Conservation (phyloP, 2,888 invertebrate genomes). For the Microdon myrmicae region DNA sequence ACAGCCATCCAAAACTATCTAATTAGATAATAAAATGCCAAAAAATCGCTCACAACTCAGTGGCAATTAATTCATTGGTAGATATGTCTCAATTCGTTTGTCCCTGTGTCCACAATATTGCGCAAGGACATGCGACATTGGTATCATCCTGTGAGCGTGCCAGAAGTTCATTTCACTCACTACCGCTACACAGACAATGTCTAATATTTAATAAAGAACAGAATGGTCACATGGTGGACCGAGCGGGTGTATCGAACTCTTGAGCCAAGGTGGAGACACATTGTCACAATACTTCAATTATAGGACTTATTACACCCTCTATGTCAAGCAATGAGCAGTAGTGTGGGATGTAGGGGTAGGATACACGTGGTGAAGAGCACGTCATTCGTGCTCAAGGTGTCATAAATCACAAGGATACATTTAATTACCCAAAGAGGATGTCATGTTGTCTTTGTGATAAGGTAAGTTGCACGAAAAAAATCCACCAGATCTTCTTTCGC, state of each 20-base stretch:
- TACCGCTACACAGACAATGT: conserved; percentile 18
- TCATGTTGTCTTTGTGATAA: too few relatives aligned
- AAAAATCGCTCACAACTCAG: conserved; percentile 39
- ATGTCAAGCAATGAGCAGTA: too few relatives aligned
- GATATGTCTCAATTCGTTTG: conserved; percentile 45
- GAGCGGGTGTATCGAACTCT: too few relatives aligned
- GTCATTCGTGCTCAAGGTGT: conserved; percentile 53
- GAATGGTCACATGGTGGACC: too few relatives aligned
- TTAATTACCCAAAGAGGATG: conserved; percentile 55
- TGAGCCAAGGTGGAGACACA: conserved; percentile 6
- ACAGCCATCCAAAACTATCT: conserved; percentile 37
- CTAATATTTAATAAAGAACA: conserved; percentile 49
- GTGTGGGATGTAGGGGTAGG: too few relatives aligned
- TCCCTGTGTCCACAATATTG: conserved; percentile 28
- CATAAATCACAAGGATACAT: conserved; percentile 57
- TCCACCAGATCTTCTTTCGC: too few relatives aligned
- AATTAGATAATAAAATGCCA: conserved; percentile 50
- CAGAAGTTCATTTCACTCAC: too few relatives aligned
- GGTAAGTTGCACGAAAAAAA: too few relatives aligned
- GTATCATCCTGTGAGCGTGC: conserved; percentile 37
- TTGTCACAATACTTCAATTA: conserved; percentile 47
- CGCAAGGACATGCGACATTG: conserved; percentile 40
- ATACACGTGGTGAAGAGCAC: conserved; percentile 51
- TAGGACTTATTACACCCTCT: conserved; percentile 46
- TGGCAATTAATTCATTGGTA: conserved; percentile 38